A percentile compares a stretch with the other conserved stretches of the same genome.
Conservation (phyloP, 1,140 invertebrate genomes). For the Amphibalanus amphitrite region DNA sequence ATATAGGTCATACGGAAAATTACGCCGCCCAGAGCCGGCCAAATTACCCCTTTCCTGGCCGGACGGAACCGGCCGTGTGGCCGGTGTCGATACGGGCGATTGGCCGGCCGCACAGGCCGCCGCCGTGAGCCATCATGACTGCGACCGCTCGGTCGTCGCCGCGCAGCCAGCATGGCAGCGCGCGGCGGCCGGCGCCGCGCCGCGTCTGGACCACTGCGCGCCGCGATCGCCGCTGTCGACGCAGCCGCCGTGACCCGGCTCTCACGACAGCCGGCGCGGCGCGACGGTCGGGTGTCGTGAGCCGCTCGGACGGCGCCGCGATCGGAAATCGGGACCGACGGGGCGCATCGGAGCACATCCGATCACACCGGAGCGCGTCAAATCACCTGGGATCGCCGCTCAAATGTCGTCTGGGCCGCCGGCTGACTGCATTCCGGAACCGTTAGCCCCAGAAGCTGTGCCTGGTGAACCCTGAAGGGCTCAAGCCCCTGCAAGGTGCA, state of each 20-base stretch:
- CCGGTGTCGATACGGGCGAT: background rate
- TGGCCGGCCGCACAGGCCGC: too few relatives aligned
- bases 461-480: too few relatives aligned
- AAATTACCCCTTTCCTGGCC: background rate
- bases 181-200: too few relatives aligned
- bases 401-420: background rate
- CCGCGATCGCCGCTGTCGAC: background rate
- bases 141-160: background rate
- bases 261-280: background rate
- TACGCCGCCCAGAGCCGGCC: background rate
- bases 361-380: too few relatives aligned
- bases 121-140: background rate
- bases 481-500: too few relatives aligned
- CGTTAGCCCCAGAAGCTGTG: too few relatives aligned
- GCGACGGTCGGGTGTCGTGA: background rate
- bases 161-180: background rate
- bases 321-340: too few relatives aligned
- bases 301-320: too few relatives aligned
- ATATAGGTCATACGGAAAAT: slow-evolving; percentile 2
- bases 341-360: background rate
- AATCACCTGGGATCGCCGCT: too few relatives aligned
- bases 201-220: background rate
- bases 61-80: background rate
- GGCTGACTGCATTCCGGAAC: too few relatives aligned
- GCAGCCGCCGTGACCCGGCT: background rate